Evolutionary conservation across 2,113 vertebrate species (phyloP), one percentile per base, ranked within the genome.

Genomic region (Oryzias javanicus): DNA sequence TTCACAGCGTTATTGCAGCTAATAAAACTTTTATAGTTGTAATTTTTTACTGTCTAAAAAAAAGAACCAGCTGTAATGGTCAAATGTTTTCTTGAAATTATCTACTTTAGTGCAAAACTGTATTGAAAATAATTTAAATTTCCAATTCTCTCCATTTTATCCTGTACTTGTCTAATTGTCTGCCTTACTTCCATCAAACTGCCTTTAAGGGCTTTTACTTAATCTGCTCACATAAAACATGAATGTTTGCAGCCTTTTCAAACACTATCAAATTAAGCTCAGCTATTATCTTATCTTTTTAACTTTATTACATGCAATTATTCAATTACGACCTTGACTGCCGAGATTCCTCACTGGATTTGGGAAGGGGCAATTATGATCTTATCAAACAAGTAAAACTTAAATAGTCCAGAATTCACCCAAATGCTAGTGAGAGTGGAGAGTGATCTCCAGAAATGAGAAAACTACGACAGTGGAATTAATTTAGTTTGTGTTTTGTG

Each of bases 271-370:
- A 78, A 86, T 85, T 61, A 79, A 81, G 80, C 48, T 19, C 27
- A 73, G 60, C 61, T 69, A 60, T 46, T 49, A 35, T 49, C 25
- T 48, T 44, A 63, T 72, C 59, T 72, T 61, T 72, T 67, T 67
- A 65, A n/a, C 19, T 22, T 17, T 57, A 70, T 76, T 67, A 44
- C 4, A 49, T 69, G 62, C 47, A 79, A 72, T 79, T 82, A 71
- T 75, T 74, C 77, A 71, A 83, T 68, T 49, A 45, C 52, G 64
- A 77, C 69, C 80, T 81, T 81, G 80, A 58, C n/a, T 41, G 19
- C 17, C 14, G 73, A 68, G 59, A 60, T 59, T 61, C 60, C 72
- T 54, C 56, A 67, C 24, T 56, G 51, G 42, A 54, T 47, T 53
- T 17, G 25, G 40, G 22, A 22, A n/a, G 56, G 62, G 63, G 67